A percentile compares a stretch with the other conserved stretches of the same genome.
Evolutionary conservation across 1,140 invertebrate genomes (phyloP).

Genomic region (Trichonephila inaurata): DNA sequence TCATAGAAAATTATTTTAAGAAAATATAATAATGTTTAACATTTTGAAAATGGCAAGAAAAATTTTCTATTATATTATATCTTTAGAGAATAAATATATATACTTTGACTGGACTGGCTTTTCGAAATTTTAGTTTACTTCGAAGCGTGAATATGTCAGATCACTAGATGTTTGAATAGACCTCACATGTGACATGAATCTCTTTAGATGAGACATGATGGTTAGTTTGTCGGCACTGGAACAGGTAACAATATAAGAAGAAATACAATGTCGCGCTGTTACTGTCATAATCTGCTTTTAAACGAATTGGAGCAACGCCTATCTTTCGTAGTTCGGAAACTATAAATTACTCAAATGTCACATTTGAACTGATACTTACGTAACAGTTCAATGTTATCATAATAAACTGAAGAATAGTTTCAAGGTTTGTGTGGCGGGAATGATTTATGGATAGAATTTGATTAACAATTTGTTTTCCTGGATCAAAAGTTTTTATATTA

Average conservation of each 20-base stretch:
- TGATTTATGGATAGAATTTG: too few species aligned
- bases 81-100: too few species aligned
- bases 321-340: neutral
- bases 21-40: too few species aligned
- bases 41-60: too few species aligned
- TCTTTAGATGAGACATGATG: neutral
- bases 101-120: too few species aligned
- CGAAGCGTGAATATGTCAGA: too few species aligned
- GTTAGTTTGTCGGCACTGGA: neutral
- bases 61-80: too few species aligned
- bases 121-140: too few species aligned
- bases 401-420: neutral
- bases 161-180: neutral
- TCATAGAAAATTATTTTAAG: too few species aligned
- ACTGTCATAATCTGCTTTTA: neutral
- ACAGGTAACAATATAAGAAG: neutral
- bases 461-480: too few species aligned
- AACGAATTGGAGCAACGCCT: conserved; percentile 42
- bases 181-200: neutral
- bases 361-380: neutral
- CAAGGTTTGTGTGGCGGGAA: too few species aligned
- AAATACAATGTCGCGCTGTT: neutral
- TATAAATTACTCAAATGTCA: conserved; percentile 46
- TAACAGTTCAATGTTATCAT: neutral
- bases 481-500: too few species aligned